Evolutionary conservation across 2,113 vertebrate species (phyloP).

Genomic region (Chinchilla lanigera): DNA sequence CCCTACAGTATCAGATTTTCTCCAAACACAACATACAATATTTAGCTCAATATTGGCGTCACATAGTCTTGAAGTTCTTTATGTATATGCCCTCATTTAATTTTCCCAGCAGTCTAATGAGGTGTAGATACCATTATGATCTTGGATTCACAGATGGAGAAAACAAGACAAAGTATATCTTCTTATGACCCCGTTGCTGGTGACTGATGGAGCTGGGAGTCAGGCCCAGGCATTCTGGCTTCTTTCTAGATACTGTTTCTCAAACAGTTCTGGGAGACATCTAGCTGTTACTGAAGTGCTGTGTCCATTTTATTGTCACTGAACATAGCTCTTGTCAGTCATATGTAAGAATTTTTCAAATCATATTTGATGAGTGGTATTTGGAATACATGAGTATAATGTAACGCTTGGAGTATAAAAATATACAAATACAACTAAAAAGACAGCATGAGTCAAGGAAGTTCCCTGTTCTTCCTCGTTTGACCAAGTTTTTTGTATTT

Average conservation of each 20-base stretch:
- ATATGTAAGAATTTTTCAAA: background rate
- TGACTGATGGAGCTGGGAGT: background rate
- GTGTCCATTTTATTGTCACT: background rate
- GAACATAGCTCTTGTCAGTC: background rate
- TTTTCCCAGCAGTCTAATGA: background rate
- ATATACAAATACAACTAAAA: background rate
- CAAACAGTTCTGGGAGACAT: background rate
- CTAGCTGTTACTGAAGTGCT: background rate
- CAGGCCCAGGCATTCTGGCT: background rate
- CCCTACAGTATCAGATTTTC: background rate
- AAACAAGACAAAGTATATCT: background rate
- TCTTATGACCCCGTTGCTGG: background rate
- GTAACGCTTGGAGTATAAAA: background rate
- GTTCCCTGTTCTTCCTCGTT: background rate
- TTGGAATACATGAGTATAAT: background rate
- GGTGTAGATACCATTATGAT: background rate
- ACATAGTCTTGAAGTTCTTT: background rate
- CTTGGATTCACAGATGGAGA: background rate
- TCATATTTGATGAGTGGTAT: background rate
- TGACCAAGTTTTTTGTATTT: background rate
- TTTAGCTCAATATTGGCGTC: background rate
- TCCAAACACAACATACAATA: background rate
- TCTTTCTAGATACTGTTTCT: background rate
- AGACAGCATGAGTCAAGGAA: background rate
- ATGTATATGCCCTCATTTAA: background rate